phyloP scores from a whole-genome alignment of 2,113 vertebrate genomes.

The Miniopterus natalensis region DNA sequence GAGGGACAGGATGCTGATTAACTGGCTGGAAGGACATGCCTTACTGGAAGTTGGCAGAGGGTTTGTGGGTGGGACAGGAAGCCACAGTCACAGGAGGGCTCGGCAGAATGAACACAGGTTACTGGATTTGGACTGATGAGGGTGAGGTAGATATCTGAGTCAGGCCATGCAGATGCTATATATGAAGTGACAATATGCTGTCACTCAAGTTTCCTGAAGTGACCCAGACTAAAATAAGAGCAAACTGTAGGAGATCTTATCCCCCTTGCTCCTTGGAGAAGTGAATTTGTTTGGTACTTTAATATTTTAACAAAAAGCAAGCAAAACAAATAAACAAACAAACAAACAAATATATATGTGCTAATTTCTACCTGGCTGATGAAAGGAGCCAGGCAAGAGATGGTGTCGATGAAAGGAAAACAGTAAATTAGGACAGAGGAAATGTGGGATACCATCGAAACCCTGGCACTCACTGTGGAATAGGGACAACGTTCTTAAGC shows the following conservation, averaged over 20 bases:
- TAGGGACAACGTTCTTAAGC: neutral
- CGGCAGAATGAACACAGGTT: neutral
- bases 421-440: neutral
- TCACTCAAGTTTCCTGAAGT: neutral
- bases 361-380: neutral
- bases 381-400: neutral
- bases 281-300: slow-evolving; percentile 13
- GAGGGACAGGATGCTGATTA: neutral
- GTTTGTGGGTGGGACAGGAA: neutral
- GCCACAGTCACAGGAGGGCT: neutral
- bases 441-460: fast-evolving
- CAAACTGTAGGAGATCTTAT: neutral
- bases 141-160: neutral
- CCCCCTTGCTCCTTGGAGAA: neutral
- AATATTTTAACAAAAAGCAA: neutral
- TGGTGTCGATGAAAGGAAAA: neutral
- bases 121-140: neutral
- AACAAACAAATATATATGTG: neutral
- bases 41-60: neutral
- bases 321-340: neutral
- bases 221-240: neutral
- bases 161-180: neutral
- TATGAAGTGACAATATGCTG: neutral
- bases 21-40: neutral
- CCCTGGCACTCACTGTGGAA: neutral